Base-by-base conservation (phyloP, 2,113 vertebrate genomes). In the Procavia capensis region DNA sequence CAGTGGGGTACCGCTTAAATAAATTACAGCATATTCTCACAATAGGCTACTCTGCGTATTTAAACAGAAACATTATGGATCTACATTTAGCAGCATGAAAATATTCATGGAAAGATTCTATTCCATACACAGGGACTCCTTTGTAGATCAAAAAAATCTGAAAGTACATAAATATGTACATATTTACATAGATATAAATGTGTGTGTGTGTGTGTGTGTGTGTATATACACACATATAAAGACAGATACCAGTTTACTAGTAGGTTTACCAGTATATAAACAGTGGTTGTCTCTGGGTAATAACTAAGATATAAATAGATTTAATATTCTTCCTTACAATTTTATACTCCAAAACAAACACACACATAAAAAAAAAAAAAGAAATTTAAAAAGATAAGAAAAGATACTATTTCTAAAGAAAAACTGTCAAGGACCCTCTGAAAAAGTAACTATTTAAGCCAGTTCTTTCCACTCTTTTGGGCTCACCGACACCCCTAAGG, bases 391-490 rank as follows among this genome's bases (percentile, higher is more conserved):
- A 59, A 87, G 61, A n/a, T n/a, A 95, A 81, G 41, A 95, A 92
- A 76, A 87, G 43, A 76, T 57, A 85, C 34, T 85, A 36, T 22
- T 11, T 82, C n/a, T 74, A 90, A 82, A 79, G 43, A 90, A 59
- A 90, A 81, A 85, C 83, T 20, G 27, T 66, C 39, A 41, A 87
- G 94, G 24, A 27, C 57, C 11, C 9, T 45, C 19, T 68, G 22
- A 95, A 85, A 66, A 92, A 95, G 25, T 76, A 92, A 95, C 31
- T 83, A 72, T 13, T 17, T 75, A 96, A 93, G 45, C 24, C 20
- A 47, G 41, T 59, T 61, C n/a, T 90, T 94, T 86, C 94, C 89
- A 89, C 16, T 19, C 22, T 70, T 50, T 41, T 16, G n/a, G 59
- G n/a, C 27, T 80, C 39, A 78, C 0, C 50, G 25, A 83, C 10